Conservation (phyloP, 2,888 invertebrate species). For the Polia nebulosa region DNA sequence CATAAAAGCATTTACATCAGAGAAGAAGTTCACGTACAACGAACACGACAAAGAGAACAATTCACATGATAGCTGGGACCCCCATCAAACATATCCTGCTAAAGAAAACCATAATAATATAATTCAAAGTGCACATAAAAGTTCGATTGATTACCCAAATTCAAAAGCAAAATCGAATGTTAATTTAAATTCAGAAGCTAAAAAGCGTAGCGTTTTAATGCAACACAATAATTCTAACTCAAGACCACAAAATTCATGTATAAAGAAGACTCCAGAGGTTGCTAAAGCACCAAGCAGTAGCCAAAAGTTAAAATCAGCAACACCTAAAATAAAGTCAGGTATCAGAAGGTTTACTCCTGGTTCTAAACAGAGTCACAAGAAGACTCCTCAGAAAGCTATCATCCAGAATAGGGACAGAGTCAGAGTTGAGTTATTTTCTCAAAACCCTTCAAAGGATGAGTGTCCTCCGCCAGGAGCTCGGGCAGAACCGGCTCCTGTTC, state of each 20-base stretch:
- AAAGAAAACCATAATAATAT: slow-evolving; percentile 69
- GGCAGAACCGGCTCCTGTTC: slow-evolving; percentile 50
- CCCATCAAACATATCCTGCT: slow-evolving; percentile 73
- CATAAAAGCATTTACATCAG: slow-evolving; percentile 76
- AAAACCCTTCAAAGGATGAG: slow-evolving; percentile 72
- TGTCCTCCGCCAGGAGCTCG: slow-evolving; percentile 59
- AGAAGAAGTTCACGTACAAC: slow-evolving; percentile 73
- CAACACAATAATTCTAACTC: slow-evolving; percentile 73
- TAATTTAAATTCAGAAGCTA: slow-evolving; percentile 71
- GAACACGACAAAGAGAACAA: slow-evolving; percentile 81
- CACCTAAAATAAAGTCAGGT: slow-evolving; percentile 85
- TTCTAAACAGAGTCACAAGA: slow-evolving; percentile 80
- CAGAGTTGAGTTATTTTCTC: slow-evolving; percentile 82
- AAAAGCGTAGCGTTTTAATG: slow-evolving; percentile 73
- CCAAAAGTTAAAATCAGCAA: slow-evolving; percentile 78
- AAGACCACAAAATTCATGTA: slow-evolving; percentile 65
- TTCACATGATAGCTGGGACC: slow-evolving; percentile 67
- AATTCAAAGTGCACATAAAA: slow-evolving; percentile 69
- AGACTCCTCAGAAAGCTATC: slow-evolving; percentile 74
- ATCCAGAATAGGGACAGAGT: slow-evolving; percentile 82
- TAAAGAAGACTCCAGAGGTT: slow-evolving; percentile 79
- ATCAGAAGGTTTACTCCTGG: slow-evolving; percentile 84
- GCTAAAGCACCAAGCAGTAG: slow-evolving; percentile 70
- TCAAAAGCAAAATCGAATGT: slow-evolving; percentile 39
- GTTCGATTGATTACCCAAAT: slow-evolving; percentile 21